Conservation (phyloP, 2,113 vertebrate genomes). For the Sorex fumeus region DNA sequence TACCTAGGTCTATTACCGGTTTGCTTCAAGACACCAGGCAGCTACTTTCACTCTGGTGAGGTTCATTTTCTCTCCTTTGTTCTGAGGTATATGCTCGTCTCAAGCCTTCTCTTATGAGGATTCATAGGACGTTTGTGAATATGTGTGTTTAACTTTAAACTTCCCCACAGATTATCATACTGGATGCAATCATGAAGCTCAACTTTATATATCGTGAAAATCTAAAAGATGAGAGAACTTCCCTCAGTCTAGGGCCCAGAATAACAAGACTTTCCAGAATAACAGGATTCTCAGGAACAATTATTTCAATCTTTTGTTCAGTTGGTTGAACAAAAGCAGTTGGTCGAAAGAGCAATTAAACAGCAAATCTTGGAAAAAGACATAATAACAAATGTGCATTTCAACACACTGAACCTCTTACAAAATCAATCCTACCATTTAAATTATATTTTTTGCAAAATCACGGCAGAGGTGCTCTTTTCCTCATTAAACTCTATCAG, state of each 20-base stretch:
- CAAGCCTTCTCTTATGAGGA: not conserved
- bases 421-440: not conserved
- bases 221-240: not conserved
- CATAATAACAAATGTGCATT: not conserved
- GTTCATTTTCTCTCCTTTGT: slow-evolving; percentile 37
- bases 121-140: not conserved
- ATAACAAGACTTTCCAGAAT: not conserved
- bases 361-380: not conserved
- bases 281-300: not conserved
- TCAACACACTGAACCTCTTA: not conserved
- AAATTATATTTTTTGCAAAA: not conserved
- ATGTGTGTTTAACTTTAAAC: not conserved
- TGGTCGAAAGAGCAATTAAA: slow-evolving; percentile 18
- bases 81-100: not conserved
- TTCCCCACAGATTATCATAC: not conserved
- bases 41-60: not conserved
- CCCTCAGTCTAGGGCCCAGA: not conserved
- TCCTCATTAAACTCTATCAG: not conserved
- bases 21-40: not conserved
- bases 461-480: not conserved
- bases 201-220: not conserved
- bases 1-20: not conserved
- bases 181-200: not conserved
- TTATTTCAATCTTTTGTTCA: not conserved
- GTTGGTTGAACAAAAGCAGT: not conserved